phyloP scores from a whole-genome alignment of 2,113 vertebrate species.

The Larimichthys crocea region DNA sequence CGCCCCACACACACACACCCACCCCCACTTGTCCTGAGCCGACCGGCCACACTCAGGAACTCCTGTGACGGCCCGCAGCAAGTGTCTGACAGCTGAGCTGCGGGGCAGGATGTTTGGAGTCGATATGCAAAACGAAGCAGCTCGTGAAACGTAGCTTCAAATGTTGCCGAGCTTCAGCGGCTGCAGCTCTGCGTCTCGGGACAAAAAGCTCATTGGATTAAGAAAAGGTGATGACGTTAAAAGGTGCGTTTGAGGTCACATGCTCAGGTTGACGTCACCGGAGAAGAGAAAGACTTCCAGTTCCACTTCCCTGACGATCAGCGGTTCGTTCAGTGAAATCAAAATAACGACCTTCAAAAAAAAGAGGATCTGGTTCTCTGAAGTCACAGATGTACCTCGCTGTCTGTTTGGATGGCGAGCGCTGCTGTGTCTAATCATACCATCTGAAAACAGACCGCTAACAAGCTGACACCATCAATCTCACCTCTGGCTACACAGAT shows the following conservation, averaged over 20 bases:
- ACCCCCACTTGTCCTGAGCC: constrained; percentile 8
- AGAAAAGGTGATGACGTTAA: neutral
- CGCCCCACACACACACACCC: neutral
- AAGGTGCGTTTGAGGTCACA: constrained; percentile 20
- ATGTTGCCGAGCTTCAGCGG: neutral
- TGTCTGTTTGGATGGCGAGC: neutral
- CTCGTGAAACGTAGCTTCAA: too few relatives aligned
- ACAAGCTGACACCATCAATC: constrained; percentile 32
- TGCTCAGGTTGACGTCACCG: constrained; percentile 32
- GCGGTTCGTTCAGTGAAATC: neutral
- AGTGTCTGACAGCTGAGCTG: constrained; percentile 16
- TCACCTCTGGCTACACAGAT: constrained; percentile 42
- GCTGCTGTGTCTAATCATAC: constrained; percentile 17
- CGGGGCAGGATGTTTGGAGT: constrained; percentile 44
- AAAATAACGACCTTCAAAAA: constrained; percentile 19
- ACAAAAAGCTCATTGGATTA: constrained; percentile 7
- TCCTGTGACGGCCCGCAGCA: constrained; percentile 13
- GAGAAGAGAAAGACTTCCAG: constrained; percentile 19
- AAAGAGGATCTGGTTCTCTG: neutral
- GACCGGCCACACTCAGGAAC: neutral
- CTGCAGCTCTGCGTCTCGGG: neutral
- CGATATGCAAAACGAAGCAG: constrained; percentile 51
- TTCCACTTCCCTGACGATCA: constrained; percentile 27
- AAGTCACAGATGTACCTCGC: neutral
- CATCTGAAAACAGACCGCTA: constrained; percentile 9